Base-by-base conservation (phyloP, 2,113 vertebrate species). In the Mobula birostris region DNA sequence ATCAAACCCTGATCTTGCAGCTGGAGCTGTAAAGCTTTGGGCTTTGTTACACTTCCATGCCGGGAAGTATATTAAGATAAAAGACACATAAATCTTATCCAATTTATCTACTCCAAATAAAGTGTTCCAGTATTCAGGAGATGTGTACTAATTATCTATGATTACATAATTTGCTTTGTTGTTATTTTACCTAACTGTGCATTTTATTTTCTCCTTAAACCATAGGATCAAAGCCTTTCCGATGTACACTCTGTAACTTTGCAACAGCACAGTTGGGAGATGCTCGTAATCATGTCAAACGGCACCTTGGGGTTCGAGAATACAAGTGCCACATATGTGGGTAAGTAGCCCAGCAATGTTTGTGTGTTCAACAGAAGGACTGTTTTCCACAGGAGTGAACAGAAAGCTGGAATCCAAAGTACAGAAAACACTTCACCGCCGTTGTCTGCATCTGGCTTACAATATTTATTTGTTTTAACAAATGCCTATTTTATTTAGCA, bases 161-260 rank as follows among this genome's bases (percentile, higher is more conserved):
- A n/a, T 87, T 74, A 2, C 24, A 32, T 19, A 40, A 70, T 48
- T 40, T 19, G 21, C 17, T 0, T 56, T 76, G 1, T 29, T 36
- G 74, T 29, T 36, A 93, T 93, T 93, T 29, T 72, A 76, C 11
- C 9, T 70, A 48, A 48, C 24, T 9, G 36, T 93, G 91, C 2
- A 58, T 77, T 7, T 94, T 88, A 21, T 90, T 94, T 97, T 95
- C 96, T 97, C 4, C 17, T 88, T 66, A 15, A 87, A 63, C 95
- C 96, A 95, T 96, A 99, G 99, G 99, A 96, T 99, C 99, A 94
- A 99, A 99, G 95, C 99, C 99, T 94, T 99, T 99, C 97, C 98
- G 98, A 96, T 99, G 99, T 96, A 99, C 98, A 96, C 98, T 99
- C 97, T 99, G 99, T 97, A 98, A 98, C 96, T 99, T 99, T 96